Evolutionary conservation across 30 jellyfish, hydroid and myxozoan genomes (phyloP).

Genomic region (Aurelia sp.): DNA sequence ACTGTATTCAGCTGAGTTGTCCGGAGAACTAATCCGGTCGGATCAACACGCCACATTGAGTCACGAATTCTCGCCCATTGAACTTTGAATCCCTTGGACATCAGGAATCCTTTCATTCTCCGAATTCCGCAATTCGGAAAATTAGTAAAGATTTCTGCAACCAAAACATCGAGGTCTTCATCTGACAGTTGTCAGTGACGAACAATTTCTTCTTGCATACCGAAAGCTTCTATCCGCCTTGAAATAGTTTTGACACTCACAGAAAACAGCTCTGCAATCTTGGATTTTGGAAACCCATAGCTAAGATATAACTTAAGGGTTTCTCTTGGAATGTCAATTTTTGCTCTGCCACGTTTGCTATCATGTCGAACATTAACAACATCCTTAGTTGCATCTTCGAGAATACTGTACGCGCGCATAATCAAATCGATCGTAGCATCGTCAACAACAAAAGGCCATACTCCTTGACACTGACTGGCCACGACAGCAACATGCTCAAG

Average conservation of each 20-base stretch:
- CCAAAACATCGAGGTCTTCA: conserved; percentile 25
- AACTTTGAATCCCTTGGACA: conserved; percentile 32
- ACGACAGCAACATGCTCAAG: not conserved
- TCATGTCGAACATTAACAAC: not conserved
- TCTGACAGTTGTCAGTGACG: conserved; percentile 2
- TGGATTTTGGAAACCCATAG: conserved; percentile 50
- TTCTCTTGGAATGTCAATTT: too few relatives aligned
- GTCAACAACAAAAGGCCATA: not conserved
- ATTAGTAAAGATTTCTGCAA: conserved; percentile 1
- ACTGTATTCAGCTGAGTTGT: conserved; percentile 32
- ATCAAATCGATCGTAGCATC: not conserved
- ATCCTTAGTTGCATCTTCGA: not conserved
- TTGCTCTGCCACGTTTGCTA: conserved; percentile 41
- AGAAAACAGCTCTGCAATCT: conserved; percentile 39
- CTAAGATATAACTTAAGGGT: too few relatives aligned
- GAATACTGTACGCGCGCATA: not conserved
- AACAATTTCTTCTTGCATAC: conserved; percentile 3
- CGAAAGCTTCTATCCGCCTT: conserved; percentile 39
- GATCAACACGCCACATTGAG: conserved; percentile 71
- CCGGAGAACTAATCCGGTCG: conserved; percentile 57
- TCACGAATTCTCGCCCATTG: conserved; percentile 48
- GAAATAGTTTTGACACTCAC: conserved; percentile 52
- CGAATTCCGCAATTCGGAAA: conserved; percentile 72
- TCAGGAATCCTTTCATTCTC: conserved; percentile 65
- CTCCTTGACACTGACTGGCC: not conserved